Evolutionary conservation across 2,113 vertebrate genomes (phyloP).

Genomic region (Pelecanus crispus): DNA sequence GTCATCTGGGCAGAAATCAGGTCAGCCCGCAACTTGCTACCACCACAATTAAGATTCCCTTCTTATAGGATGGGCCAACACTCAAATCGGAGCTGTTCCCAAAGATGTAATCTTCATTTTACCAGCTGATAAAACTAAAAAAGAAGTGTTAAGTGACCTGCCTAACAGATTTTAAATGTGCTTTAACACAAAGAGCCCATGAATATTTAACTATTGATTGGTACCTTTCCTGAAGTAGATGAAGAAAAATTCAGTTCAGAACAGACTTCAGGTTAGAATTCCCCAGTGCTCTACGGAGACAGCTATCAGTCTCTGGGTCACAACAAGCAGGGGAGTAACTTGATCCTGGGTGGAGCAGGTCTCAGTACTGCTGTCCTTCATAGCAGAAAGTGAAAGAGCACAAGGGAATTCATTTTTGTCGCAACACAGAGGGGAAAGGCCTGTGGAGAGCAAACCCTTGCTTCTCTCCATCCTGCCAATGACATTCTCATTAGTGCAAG

Average conservation of each 20-base stretch:
- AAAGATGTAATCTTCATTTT: neutral
- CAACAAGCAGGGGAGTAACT: neutral
- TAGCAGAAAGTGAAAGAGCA: neutral
- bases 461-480: neutral
- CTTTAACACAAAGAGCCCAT: neutral
- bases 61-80: neutral
- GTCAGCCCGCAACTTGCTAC: neutral
- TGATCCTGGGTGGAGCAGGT: neutral
- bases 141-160: neutral
- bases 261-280: neutral
- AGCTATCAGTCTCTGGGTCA: neutral
- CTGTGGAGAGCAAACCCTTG: neutral
- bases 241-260: neutral
- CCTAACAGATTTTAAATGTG: neutral
- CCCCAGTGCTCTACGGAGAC: neutral
- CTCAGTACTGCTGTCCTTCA: neutral
- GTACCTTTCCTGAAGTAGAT: neutral
- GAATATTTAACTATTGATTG: neutral
- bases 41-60: neutral
- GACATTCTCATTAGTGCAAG: neutral
- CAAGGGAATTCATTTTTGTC: neutral
- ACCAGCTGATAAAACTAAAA: neutral
- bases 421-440: neutral
- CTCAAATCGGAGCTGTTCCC: neutral
- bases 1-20: neutral